Evolutionary conservation across 2,113 vertebrate genomes (phyloP).

Genomic region (Candoia aspera): DNA sequence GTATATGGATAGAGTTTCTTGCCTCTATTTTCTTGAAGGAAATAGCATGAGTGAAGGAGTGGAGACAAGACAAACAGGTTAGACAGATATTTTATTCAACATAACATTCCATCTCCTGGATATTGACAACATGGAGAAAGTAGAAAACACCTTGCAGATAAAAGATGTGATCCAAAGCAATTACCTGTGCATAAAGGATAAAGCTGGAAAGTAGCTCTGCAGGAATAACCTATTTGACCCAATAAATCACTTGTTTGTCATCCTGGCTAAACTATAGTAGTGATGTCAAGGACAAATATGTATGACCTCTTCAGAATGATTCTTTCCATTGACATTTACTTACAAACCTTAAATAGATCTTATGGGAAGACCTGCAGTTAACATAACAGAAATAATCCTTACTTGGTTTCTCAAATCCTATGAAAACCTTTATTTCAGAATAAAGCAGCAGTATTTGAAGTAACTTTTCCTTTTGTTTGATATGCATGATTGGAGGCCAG

Average conservation of each 20-base stretch:
- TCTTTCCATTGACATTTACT: background rate
- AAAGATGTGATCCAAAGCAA: conserved; percentile 19
- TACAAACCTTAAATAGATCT: background rate
- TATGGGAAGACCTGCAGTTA: background rate
- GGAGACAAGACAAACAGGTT: background rate
- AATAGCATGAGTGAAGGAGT: background rate
- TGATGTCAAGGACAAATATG: conserved; percentile 14
- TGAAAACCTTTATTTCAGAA: background rate
- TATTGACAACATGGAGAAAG: conserved; percentile 1
- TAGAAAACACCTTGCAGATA: conserved; percentile 13
- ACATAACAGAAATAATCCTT: background rate
- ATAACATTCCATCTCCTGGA: background rate
- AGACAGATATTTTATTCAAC: conserved; percentile 5
- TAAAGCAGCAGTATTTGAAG: background rate
- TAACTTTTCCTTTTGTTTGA: background rate
- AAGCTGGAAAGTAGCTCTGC: background rate
- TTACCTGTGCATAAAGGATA: conserved; percentile 8
- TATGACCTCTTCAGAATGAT: background rate
- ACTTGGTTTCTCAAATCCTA: background rate
- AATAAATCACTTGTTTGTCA: conserved; percentile 11
- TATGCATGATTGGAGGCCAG: background rate
- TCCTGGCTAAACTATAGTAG: background rate
- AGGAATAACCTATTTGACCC: conserved; percentile 12
- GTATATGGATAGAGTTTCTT: background rate
- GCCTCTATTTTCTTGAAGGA: background rate